Evolutionary conservation across 2,888 invertebrate genomes (phyloP), one percentile per base, ranked within the genome.

Genomic region (Lymantria dispar): DNA sequence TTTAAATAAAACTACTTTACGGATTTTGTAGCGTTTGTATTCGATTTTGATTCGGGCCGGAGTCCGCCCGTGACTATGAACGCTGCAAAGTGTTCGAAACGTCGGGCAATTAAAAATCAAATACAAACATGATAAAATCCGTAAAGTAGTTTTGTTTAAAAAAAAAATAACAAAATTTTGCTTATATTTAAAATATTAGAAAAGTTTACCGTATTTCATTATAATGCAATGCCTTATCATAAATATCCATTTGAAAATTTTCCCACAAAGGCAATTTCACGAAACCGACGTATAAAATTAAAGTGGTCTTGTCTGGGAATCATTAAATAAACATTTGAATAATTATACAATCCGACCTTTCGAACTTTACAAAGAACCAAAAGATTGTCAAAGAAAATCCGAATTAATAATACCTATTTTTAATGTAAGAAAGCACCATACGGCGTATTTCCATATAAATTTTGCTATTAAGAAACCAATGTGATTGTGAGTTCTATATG

Each of bases 291-390:
- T 44, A 60, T 52, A 43, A 48, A 58, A 43, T 50, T 33, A 47
- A 52, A 56, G 48, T 52, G 43, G 45, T 50, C 33, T 41, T 49
- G 45, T 49, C 50, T 40, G 41, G 45, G 38, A 43, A 46, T 50
- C 55, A 50, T 61, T 50, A 62, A 52, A 58, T 52, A 50, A 55
- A 30, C 59, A 56, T 62, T 58, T 49, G 37, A 43, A 50, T 46
- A 38, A 39, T 33, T 39, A 46, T 43, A 50, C 22, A 39, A 43
- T 29, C 14, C 30, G 36, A 43, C 31, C 38, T 29, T 22, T 50
- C 38, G 43, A 22, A 30, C 37, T 50, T 38, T 30, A 33, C 22
- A 22, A n/a, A 42, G 42, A 47, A 29, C 39, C 22, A n/a, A 22
- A 22, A 22, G 10, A 36, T 42, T 47, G 36, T 42, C 33, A 22